These are phyloP conservation scores for Oreortyx pictus DNA, from an alignment of 2,797 vertebrate species.

Conservation along the genomic window DNA sequence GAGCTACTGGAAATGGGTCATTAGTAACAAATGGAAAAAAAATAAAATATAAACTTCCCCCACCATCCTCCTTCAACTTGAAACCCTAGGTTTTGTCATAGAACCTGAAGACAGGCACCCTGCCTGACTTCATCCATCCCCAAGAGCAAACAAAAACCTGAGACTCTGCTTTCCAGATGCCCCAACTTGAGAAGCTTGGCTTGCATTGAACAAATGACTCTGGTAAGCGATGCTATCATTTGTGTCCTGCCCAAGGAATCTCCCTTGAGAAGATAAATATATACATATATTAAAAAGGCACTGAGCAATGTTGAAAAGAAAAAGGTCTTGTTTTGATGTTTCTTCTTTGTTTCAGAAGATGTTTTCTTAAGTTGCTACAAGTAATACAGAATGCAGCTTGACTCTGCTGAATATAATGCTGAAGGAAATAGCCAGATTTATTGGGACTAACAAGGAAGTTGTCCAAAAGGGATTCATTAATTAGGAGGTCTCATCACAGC, in stretches of 20 bases:
- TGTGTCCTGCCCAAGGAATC: background rate
- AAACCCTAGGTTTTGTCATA: background rate
- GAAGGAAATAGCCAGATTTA: conserved; percentile 43
- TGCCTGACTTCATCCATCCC: background rate
- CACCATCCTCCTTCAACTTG: background rate
- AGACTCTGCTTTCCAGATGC: background rate
- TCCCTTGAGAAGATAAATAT: background rate
- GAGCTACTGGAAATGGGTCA: conserved; percentile 55
- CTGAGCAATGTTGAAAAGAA: background rate
- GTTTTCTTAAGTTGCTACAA: background rate
- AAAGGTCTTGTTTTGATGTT: background rate
- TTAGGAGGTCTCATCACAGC: conserved; percentile 49
- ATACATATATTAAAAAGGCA: background rate
- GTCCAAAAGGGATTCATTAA: conserved; percentile 58
- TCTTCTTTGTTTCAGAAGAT: background rate
- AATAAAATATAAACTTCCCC: background rate
- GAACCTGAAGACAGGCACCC: background rate
- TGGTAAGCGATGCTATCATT: background rate
- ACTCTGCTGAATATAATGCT: background rate
- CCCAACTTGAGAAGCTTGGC: background rate
- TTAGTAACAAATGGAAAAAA: background rate
- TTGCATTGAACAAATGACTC: background rate
- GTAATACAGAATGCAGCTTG: conserved; percentile 6
- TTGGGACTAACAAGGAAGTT: conserved; percentile 39
- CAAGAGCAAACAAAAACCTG: background rate